Evolutionary conservation across 2,113 vertebrate species (phyloP).

Genomic region (Orientallactaga bullata): DNA sequence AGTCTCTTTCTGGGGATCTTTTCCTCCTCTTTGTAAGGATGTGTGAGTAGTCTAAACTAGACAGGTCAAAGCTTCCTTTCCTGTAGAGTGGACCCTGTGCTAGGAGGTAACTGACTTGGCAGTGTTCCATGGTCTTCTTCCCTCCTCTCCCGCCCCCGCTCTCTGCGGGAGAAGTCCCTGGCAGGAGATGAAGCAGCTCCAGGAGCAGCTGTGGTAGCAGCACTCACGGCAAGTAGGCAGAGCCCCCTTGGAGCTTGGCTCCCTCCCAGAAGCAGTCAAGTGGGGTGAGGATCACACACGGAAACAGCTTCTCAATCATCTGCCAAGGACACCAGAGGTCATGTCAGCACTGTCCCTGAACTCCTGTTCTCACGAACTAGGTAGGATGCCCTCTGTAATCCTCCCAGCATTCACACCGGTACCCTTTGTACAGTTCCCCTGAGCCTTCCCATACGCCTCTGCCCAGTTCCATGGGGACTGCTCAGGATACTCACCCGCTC

Average conservation of each 20-base stretch:
- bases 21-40: background rate
- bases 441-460: background rate
- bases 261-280: constrained; percentile 99
- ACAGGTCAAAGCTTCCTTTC: background rate
- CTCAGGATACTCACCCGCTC: constrained; percentile 92
- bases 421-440: background rate
- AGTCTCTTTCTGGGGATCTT: constrained; percentile 9
- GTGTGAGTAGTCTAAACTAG: background rate
- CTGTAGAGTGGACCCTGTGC: background rate
- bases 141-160: background rate
- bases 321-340: constrained; percentile 76
- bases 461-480: background rate
- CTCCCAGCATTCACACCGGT: background rate
- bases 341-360: constrained; percentile 2
- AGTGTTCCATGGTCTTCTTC: background rate
- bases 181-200: background rate
- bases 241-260: constrained; percentile 98
- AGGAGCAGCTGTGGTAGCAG: constrained; percentile 58
- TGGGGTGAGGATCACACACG: constrained; percentile 98
- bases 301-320: constrained; percentile 99
- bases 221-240: constrained; percentile 98
- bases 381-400: background rate
- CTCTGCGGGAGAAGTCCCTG: background rate
- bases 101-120: background rate
- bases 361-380: background rate